Evolutionary conservation across 37 sponge, comb jelly and placozoan species (phyloP).

Genomic region (Halisarca cf. caerulea): DNA sequence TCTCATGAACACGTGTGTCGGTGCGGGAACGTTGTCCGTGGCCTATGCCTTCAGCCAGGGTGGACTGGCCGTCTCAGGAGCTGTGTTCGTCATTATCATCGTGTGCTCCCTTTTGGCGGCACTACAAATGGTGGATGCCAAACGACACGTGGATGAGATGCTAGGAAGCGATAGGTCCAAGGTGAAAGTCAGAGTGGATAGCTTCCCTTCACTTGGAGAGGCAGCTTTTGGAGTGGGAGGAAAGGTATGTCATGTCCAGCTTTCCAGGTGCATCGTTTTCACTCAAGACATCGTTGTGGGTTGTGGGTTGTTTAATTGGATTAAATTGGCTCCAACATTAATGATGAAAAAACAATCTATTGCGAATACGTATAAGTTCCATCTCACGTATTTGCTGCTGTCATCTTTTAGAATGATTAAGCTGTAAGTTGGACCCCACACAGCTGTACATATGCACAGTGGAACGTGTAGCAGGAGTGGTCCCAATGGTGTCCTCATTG

Average conservation of each 20-base stretch:
- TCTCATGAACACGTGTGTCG: slow-evolving; percentile 72
- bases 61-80: slow-evolving; percentile 51
- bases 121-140: slow-evolving; percentile 30
- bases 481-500: too few relatives aligned
- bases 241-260: slow-evolving; percentile 21
- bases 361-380: too few relatives aligned
- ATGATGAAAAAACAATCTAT: too few relatives aligned
- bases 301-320: too few relatives aligned
- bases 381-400: too few relatives aligned
- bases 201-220: slow-evolving; percentile 60
- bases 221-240: slow-evolving; percentile 56
- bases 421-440: too few relatives aligned
- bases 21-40: slow-evolving; percentile 80
- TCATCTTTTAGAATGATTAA: too few relatives aligned
- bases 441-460: too few relatives aligned
- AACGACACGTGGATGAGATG: slow-evolving; percentile 41
- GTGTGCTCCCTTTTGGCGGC: slow-evolving; percentile 41
- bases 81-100: slow-evolving; percentile 65
- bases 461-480: too few relatives aligned
- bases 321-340: too few relatives aligned
- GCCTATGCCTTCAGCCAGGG: slow-evolving; percentile 78
- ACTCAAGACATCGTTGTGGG: too few relatives aligned
- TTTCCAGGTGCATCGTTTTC: too few relatives aligned
- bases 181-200: slow-evolving; percentile 25
- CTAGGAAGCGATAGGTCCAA: not conserved